phyloP scores from a whole-genome alignment of 2,113 vertebrate genomes.

The Tragelaphus buxtoni region DNA sequence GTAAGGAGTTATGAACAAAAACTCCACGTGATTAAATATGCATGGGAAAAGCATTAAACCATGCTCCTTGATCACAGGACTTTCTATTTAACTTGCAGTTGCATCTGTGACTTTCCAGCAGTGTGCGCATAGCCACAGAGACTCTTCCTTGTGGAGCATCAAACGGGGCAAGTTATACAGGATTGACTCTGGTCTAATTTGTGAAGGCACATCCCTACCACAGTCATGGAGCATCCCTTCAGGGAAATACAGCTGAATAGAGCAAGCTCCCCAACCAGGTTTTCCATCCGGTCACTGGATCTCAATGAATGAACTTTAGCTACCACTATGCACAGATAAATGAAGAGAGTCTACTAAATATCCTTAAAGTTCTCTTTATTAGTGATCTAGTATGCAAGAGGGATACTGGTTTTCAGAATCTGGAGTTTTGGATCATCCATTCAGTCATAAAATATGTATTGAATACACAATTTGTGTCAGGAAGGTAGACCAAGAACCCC shows the following conservation, averaged over 20 bases:
- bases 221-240: neutral
- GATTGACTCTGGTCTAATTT: neutral
- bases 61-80: neutral
- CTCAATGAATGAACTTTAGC: neutral
- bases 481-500: neutral
- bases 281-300: neutral
- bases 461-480: neutral
- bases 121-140: fast-evolving
- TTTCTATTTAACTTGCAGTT: neutral
- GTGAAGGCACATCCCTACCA: neutral
- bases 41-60: neutral
- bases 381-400: neutral
- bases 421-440: neutral
- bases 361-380: neutral
- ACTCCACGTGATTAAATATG: neutral
- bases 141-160: neutral
- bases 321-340: neutral
- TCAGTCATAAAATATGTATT: neutral
- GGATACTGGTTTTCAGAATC: neutral
- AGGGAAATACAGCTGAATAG: neutral
- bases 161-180: neutral
- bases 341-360: neutral
- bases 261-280: neutral
- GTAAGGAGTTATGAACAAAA: neutral
- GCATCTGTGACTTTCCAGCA: neutral